These are phyloP conservation scores for Vanacampus margaritifer DNA, from an alignment of 2,113 vertebrate species.

Conservation along the genomic window DNA sequence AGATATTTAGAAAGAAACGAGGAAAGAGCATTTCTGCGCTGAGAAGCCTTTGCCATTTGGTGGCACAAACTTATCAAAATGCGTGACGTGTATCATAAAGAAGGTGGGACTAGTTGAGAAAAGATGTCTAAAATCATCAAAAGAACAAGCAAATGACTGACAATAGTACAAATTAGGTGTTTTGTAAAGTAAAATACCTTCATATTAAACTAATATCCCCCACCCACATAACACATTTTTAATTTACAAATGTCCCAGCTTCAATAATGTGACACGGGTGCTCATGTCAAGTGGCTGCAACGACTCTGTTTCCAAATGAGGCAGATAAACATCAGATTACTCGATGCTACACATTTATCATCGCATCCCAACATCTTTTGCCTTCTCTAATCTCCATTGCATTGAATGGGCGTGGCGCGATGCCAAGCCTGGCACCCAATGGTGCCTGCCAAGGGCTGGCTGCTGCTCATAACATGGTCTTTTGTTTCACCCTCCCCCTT, in stretches of 20 bases:
- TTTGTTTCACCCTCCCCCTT: conserved; percentile 12
- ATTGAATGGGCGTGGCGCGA: conserved; percentile 30
- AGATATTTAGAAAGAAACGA: conserved; percentile 51
- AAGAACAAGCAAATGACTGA: conserved; percentile 6
- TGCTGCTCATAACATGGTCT: conserved; percentile 31
- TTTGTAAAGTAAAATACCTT: conserved; percentile 2
- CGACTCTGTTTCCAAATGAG: conserved; percentile 7
- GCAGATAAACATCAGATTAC: conserved; percentile 14
- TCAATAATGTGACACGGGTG: background rate
- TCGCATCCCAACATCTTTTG: conserved; percentile 2
- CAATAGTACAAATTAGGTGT: background rate
- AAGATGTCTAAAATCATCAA: conserved; percentile 10
- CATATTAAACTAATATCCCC: background rate
- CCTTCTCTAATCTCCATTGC: conserved; percentile 30
- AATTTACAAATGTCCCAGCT: background rate
- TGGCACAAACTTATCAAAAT: conserved; percentile 46
- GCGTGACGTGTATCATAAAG: conserved; percentile 9
- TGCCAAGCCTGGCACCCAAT: conserved; percentile 32
- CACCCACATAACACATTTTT: background rate
- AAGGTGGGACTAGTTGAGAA: conserved; percentile 1
- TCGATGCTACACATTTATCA: background rate
- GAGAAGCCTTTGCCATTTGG: conserved; percentile 49
- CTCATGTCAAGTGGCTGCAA: background rate
- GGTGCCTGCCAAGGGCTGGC: conserved; percentile 40
- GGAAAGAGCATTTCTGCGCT: conserved; percentile 45